Percentiles rank a stretch among this genome's conserved stretches.
Conservation (phyloP, 2,797 vertebrate species). For the Chromobotia macracanthus region DNA sequence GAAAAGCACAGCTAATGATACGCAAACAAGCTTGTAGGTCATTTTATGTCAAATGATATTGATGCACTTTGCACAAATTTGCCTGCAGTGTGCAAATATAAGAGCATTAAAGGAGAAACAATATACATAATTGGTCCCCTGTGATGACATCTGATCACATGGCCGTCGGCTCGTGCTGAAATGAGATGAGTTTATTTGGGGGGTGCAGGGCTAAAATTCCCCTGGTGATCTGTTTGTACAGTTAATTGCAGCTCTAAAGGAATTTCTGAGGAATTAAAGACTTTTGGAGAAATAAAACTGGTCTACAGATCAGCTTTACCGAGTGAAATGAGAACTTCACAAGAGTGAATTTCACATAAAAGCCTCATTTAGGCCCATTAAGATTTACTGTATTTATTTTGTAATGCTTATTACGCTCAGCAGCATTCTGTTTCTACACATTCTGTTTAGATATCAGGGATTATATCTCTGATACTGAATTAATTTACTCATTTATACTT, state of each 20-base stretch:
- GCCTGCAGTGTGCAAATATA: constrained; percentile 27
- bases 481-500: no score
- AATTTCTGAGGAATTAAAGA: background rate
- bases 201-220: constrained; percentile 66
- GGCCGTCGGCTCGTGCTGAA: constrained; percentile 16
- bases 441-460: no score
- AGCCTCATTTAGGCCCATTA: background rate
- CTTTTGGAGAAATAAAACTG: background rate
- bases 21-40: constrained; percentile 49
- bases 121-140: constrained; percentile 48
- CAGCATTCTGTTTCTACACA: no score
- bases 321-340: background rate
- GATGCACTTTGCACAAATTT: constrained; percentile 37
- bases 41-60: constrained; percentile 49
- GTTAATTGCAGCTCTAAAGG: constrained; percentile 7
- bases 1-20: constrained; percentile 45
- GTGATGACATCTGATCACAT: constrained; percentile 40
- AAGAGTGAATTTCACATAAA: background rate
- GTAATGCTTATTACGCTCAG: no score
- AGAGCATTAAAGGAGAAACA: constrained; percentile 42
- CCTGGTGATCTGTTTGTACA: constrained; percentile 14
- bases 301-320: background rate
- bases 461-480: no score
- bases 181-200: constrained; percentile 45
- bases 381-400: background rate